Evolutionary conservation across 2,888 invertebrate species (phyloP).

Genomic region (Polydrusus pterygomalis): DNA sequence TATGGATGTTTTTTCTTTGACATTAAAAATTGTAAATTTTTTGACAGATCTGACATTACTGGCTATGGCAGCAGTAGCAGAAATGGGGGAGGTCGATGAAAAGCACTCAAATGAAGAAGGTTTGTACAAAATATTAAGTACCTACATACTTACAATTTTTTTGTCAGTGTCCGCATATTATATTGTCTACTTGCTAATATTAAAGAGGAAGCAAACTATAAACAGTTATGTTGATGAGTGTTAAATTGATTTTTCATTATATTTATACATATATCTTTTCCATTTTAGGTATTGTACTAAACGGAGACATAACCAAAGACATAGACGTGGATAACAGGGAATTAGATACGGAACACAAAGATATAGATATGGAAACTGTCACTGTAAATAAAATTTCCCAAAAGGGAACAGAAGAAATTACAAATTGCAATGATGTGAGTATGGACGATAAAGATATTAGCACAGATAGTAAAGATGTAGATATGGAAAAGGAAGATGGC

Average conservation of each 20-base stretch:
- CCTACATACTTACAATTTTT: neutral
- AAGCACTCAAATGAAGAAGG: conserved; percentile 70
- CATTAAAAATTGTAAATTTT: conserved; percentile 44
- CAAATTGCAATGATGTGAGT: conserved; percentile 15
- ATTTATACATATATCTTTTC: conserved; percentile 10
- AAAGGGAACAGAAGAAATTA: conserved; percentile 42
- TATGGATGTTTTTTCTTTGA: conserved; percentile 1
- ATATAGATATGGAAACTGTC: conserved; percentile 57
- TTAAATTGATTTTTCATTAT: neutral
- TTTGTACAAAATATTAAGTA: conserved; percentile 45
- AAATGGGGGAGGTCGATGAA: conserved; percentile 72
- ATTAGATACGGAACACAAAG: conserved; percentile 60
- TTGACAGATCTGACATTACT: conserved; percentile 59
- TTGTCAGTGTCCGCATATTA: too few relatives aligned
- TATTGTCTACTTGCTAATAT: too few relatives aligned
- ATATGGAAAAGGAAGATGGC: conserved; percentile 40
- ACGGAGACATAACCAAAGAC: conserved; percentile 67
- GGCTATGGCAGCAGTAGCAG: conserved; percentile 70
- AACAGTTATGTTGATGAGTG: neutral
- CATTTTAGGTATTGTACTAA: conserved; percentile 64
- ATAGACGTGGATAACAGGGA: conserved; percentile 63
- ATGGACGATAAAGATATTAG: conserved; percentile 53
- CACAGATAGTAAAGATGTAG: conserved; percentile 55
- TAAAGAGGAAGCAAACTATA: too few relatives aligned
- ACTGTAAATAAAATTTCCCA: conserved; percentile 39